Evolutionary conservation across 1,140 invertebrate species (phyloP), one percentile per base, ranked within the genome.

Genomic region (Nasonia longicornis): DNA sequence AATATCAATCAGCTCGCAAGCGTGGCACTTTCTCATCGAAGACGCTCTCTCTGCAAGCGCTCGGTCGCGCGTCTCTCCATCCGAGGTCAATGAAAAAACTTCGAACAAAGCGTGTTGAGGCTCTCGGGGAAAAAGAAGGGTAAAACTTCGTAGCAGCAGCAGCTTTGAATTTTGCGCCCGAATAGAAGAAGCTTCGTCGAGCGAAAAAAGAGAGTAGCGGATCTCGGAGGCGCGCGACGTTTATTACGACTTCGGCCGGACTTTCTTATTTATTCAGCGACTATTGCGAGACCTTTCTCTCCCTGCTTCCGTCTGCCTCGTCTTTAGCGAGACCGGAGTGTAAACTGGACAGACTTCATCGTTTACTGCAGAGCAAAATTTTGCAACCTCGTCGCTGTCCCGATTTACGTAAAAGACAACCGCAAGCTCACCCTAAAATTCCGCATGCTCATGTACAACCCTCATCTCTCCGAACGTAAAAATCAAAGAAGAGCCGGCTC

Each of bases 181-280:
- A 67, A 66, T 42, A 22, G 31, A 38, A 31, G 70, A 38, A 72
- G 70, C 20, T 80, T 71, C 64, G 66, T 75, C 73, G 83, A 83
- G 85, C 83, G 81, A 79, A 81, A 77, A 75, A 64, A 75, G 77
- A 79, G 75, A 42, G 10, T 8, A 42, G 31, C 79, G 70, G 81
- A 86, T 89, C 26, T 26, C 89, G 88, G 86, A 88, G 89, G 86
- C 85, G 85, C 86, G 85, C 45, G 89, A 90, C 89, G 89, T 91
- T 91, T 91, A 91, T 91, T 91, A 89, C 89, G 89, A 89, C 89
- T 89, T 89, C 88, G 89, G 90, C 89, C 84, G 89, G 89, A 90
- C 89, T 90, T 90, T 90, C 88, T 79, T 90, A 88, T 91, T 91
- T 91, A 91, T 90, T 90, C 89, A 89, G 87, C 88, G 88, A 89